phyloP scores from a whole-genome alignment of 2,888 invertebrate species.

The Eupithecia insigniata region DNA sequence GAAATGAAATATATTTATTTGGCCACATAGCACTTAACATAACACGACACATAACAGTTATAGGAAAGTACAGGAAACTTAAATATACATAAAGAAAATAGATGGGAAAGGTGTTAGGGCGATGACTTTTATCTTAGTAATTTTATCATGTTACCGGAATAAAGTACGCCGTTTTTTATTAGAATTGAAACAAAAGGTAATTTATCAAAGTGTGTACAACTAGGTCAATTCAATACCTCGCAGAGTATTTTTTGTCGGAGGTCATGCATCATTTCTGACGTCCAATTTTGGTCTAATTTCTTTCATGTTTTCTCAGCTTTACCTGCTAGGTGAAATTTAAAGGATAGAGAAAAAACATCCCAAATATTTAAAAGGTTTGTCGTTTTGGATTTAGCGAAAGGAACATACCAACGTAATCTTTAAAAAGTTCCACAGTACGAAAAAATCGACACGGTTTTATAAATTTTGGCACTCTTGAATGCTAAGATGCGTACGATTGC shows the following conservation, averaged over 20 bases:
- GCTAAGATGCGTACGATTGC: too few species aligned
- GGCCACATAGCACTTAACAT: too few species aligned
- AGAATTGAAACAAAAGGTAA: conserved; percentile 48
- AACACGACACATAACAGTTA: too few species aligned
- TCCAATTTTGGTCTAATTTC: conserved; percentile 67
- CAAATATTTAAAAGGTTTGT: background rate
- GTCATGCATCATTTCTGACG: conserved; percentile 78
- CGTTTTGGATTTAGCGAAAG: background rate
- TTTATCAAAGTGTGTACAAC: conserved; percentile 66
- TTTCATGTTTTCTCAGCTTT: conserved; percentile 45
- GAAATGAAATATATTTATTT: too few species aligned
- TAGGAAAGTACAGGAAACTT: too few species aligned
- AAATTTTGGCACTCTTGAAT: too few species aligned
- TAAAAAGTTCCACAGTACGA: background rate
- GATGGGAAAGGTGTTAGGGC: too few species aligned
- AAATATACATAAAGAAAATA: too few species aligned
- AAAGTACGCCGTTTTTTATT: conserved; percentile 21
- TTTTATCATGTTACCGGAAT: conserved; percentile 14
- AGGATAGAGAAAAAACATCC: background rate
- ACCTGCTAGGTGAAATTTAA: conserved; percentile 22
- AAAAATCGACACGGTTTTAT: too few species aligned
- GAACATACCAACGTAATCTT: background rate
- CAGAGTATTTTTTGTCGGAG: conserved; percentile 60
- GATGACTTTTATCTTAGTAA: conserved; percentile 3
- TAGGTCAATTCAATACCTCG: conserved; percentile 58